Conservation (phyloP, 2,888 invertebrate species). For the Callimorpha dominula region DNA sequence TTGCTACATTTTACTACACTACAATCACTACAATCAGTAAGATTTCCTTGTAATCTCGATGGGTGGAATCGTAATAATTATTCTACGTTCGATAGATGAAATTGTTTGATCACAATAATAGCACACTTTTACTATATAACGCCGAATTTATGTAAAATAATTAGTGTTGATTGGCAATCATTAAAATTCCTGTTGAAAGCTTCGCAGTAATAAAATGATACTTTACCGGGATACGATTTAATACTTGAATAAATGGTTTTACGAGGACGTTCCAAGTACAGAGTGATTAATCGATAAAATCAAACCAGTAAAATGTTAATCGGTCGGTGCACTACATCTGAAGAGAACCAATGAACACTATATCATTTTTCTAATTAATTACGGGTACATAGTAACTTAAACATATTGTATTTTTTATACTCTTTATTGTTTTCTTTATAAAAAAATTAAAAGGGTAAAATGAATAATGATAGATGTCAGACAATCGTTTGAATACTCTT, state of each 20-base stretch:
- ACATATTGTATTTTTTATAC: too few relatives aligned
- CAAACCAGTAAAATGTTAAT: neutral
- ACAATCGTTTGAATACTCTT: too few relatives aligned
- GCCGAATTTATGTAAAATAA: constrained; percentile 6
- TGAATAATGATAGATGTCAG: too few relatives aligned
- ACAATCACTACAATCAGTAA: neutral
- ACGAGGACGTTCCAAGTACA: neutral
- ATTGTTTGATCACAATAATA: neutral
- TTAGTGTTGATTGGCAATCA: constrained; percentile 7
- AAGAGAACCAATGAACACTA: neutral
- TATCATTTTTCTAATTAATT: neutral
- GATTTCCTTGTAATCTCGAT: neutral
- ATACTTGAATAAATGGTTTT: constrained; percentile 4
- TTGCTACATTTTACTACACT: too few relatives aligned
- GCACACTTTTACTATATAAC: neutral
- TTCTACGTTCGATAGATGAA: neutral
- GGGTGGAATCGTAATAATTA: neutral
- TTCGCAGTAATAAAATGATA: constrained; percentile 7
- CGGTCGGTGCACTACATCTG: neutral
- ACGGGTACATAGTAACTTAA: too few relatives aligned
- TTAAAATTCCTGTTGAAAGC: constrained; percentile 13
- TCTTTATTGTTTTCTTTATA: too few relatives aligned
- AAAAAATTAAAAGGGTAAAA: too few relatives aligned
- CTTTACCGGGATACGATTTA: neutral
- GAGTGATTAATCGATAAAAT: neutral